Base-by-base conservation (phyloP, 2,888 invertebrate species). In the Piscicola geometra region DNA sequence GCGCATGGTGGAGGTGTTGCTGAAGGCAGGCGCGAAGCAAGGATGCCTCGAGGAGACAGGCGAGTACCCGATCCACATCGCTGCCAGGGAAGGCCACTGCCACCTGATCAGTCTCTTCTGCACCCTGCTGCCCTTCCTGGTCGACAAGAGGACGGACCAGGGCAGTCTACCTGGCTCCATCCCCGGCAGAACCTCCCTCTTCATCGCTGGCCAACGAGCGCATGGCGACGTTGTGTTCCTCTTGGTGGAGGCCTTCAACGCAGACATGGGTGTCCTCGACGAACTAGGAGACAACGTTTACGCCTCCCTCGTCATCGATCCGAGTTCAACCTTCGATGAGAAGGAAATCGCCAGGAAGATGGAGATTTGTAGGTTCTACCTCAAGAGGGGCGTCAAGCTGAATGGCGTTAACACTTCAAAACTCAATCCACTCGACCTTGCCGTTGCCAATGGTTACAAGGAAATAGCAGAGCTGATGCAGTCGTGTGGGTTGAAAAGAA, bases 51-150 rank as follows among this genome's bases (percentile, higher is more conserved):
- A 33, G 32, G 64, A 73, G 52, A 73, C 73, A n/a, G 73, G 73
- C 3, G 73, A 73, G 64, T 73, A 64, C 30, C 73, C 73, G 12
- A 73, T 73, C 21, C 73, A 73, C 28, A 73, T 73, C 5, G 73
- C 73, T 15, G 64, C 73, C 21, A 30, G 73, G 30, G 73, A 73
- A 33, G 64, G 73, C 21, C 73, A 73, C 36, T 32, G 33, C 1
- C 73, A 73, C 32, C 52, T 73, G 18, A 73, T 73, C 33, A 35
- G 56, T 12, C 64, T 73, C 36, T 73, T 73, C 32, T 73, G 73
- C 64, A 33, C 64, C n/a, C 32, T 35, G n/a, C 56, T 56, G 35
- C 52, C 52, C 12, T 64, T 35, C 28, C 56, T 52, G 60, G 73
- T 73, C 1, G 56, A 73, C 32, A 21, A 33, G 12, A 73, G 56